phyloP scores from a whole-genome alignment of 1,140 invertebrate genomes.

The Colletes latitarsis region DNA sequence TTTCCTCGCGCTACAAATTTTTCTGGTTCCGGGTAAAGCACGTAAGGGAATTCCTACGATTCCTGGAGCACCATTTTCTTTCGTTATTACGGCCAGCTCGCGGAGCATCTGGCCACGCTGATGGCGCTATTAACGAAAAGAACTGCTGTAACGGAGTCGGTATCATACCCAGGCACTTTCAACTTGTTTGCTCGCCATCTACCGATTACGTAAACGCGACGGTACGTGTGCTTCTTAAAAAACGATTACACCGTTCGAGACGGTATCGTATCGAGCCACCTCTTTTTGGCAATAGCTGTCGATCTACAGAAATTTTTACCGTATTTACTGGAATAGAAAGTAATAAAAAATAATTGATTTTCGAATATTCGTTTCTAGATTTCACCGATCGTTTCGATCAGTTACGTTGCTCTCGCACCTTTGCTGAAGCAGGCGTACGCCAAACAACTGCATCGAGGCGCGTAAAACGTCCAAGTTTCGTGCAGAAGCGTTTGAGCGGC shows the following conservation, averaged over 20 bases:
- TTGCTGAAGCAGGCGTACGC: no score
- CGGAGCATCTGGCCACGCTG: slow-evolving; percentile 45
- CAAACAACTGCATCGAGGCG: no score
- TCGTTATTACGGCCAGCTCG: slow-evolving; percentile 43
- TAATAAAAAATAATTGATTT: no score
- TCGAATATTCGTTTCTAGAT: no score
- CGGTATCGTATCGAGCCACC: no score
- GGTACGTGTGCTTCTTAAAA: slow-evolving; percentile 11
- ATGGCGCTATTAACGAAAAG: slow-evolving; percentile 50
- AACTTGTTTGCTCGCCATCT: slow-evolving; percentile 13
- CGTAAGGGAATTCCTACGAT: slow-evolving; percentile 46
- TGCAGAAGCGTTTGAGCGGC: no score
- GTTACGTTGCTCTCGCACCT: no score
- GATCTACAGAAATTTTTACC: no score
- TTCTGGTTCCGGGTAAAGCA: slow-evolving; percentile 31
- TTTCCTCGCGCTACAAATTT: slow-evolving; percentile 35
- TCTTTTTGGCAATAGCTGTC: no score
- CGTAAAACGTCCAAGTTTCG: no score
- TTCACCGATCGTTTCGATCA: no score
- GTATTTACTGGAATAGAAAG: no score
- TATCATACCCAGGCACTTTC: slow-evolving; percentile 4
- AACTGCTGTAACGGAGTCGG: slow-evolving; percentile 47
- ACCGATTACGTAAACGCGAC: slow-evolving; percentile 36
- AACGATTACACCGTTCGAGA: not conserved
- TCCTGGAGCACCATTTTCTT: slow-evolving; percentile 28